phyloP scores from a whole-genome alignment of 1,140 invertebrate species.

The Ruditapes philippinarum region DNA sequence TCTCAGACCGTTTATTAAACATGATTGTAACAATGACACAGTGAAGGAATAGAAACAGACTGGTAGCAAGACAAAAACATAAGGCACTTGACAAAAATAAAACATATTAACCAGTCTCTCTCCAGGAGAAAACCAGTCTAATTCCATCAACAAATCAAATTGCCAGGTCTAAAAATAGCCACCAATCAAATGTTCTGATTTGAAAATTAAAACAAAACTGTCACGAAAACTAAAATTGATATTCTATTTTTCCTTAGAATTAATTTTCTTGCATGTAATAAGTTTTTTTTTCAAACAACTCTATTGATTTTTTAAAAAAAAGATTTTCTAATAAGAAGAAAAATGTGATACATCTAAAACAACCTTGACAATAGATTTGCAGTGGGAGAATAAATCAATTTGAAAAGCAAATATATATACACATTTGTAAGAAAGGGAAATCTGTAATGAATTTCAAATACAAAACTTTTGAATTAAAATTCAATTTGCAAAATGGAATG shows the following conservation, averaged over 20 bases:
- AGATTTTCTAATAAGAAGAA: too few relatives aligned
- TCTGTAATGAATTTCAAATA: not conserved
- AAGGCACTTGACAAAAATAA: slow-evolving; percentile 66
- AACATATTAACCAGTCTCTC: slow-evolving; percentile 58
- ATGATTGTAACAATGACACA: slow-evolving; percentile 65
- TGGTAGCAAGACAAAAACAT: slow-evolving; percentile 64
- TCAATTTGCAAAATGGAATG: slow-evolving; percentile 10
- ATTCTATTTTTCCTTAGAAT: too few relatives aligned
- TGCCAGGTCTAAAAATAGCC: not conserved
- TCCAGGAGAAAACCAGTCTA: slow-evolving; percentile 57
- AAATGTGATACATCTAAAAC: too few relatives aligned
- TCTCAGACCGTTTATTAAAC: slow-evolving; percentile 64
- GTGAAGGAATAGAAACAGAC: slow-evolving; percentile 61
- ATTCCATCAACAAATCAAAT: slow-evolving; percentile 47
- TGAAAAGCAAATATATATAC: not conserved
- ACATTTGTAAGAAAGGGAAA: not conserved
- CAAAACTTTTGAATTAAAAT: not conserved
- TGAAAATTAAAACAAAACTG: too few relatives aligned
- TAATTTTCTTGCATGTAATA: too few relatives aligned
- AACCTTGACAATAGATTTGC: not conserved
- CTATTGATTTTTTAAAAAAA: too few relatives aligned
- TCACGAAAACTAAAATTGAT: too few relatives aligned
- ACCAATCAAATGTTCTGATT: not conserved
- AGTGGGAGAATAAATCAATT: not conserved
- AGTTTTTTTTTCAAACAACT: too few relatives aligned